Percentiles rank a stretch among this genome's conserved stretches.
Evolutionary conservation across 92 coral and sea anemone species (phyloP).

Genomic region (Epizoanthus fatuus): DNA sequence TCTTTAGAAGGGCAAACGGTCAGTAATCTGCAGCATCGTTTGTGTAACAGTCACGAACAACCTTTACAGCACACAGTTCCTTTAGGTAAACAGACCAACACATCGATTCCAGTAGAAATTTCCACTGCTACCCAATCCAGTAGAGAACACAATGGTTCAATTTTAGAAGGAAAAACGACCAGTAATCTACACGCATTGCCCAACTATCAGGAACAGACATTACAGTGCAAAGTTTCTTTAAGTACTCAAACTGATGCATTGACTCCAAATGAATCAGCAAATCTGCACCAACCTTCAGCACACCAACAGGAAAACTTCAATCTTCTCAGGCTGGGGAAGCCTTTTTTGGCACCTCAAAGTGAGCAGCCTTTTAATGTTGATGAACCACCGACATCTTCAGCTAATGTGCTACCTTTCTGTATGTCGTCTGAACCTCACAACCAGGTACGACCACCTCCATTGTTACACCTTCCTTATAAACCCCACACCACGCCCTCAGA

Average conservation of each 20-base stretch:
- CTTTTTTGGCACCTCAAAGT: background rate
- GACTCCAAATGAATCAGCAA: background rate
- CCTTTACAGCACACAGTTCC: background rate
- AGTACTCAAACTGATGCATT: constrained; percentile 22
- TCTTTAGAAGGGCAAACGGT: background rate
- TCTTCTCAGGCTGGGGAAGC: background rate
- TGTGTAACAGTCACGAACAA: background rate
- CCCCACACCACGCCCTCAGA: background rate
- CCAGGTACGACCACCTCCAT: too few species aligned
- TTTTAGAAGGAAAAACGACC: background rate
- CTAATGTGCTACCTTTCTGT: background rate
- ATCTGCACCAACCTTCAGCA: background rate
- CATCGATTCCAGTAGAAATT: background rate
- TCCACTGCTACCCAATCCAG: background rate
- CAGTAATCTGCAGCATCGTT: background rate
- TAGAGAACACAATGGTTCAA: background rate
- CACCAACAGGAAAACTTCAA: background rate
- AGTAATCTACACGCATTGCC: background rate
- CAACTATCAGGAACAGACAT: background rate
- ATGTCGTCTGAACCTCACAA: background rate
- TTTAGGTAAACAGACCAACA: background rate
- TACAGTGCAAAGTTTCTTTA: background rate
- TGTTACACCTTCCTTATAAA: too few species aligned
- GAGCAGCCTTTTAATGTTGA: background rate
- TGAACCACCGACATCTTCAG: constrained; percentile 1